Conservation (phyloP, 1,140 invertebrate genomes). For the Heliconius himera region DNA sequence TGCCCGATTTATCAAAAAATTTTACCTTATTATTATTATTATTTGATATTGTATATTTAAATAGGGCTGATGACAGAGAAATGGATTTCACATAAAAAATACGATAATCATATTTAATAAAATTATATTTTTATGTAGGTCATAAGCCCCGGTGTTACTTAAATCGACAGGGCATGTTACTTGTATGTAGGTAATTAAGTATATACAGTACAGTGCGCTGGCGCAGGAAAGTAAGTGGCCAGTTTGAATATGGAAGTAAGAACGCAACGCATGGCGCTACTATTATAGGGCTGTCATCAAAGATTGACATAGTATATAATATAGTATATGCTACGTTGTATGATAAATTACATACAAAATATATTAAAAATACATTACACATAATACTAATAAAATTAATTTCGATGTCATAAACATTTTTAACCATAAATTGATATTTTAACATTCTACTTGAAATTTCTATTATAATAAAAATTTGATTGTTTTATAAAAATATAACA, state of each 20-base stretch:
- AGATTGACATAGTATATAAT: background rate
- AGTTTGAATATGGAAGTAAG: constrained; percentile 68
- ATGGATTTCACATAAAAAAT: background rate
- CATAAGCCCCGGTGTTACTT: constrained; percentile 39
- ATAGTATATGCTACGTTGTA: background rate
- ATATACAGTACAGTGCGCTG: constrained; percentile 63
- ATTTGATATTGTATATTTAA: background rate
- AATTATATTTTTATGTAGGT: constrained; percentile 35
- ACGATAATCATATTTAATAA: background rate
- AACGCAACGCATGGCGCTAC: constrained; percentile 50
- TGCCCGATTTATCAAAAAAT: constrained; percentile 21
- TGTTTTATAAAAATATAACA: no score
- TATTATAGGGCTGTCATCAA: constrained; percentile 40
- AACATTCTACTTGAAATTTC: no score
- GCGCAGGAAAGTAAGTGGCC: constrained; percentile 68
- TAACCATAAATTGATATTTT: no score
- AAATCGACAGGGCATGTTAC: constrained; percentile 32
- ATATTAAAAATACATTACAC: no score
- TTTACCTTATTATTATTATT: background rate
- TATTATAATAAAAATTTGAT: no score
- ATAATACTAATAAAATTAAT: no score
- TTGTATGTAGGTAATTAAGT: constrained; percentile 56
- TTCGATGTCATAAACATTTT: no score
- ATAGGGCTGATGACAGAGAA: background rate
- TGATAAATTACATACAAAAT: no score